phyloP scores from a whole-genome alignment of 1,140 invertebrate genomes.

The Bactericera cockerelli region DNA sequence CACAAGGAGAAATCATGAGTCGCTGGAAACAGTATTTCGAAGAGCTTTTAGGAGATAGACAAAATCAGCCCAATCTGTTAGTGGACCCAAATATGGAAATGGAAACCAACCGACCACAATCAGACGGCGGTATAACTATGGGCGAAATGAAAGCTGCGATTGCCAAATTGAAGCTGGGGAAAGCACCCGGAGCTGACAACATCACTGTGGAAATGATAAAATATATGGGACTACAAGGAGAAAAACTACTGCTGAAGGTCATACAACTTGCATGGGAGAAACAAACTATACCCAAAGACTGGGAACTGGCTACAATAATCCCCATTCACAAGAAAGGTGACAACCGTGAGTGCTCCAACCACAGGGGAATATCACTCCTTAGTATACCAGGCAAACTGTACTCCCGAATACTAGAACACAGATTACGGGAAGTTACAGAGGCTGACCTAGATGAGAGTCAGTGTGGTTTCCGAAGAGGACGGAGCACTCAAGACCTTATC shows the following conservation, averaged over 20 bases:
- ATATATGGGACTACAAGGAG: not conserved
- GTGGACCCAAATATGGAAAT: not conserved
- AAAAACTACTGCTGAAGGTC: not conserved
- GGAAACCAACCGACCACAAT: no score
- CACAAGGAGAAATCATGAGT: not conserved
- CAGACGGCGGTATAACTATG: not conserved
- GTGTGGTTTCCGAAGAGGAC: not conserved
- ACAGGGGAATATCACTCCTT: slow-evolving; percentile 21
- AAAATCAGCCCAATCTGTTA: not conserved
- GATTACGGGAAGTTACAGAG: not conserved
- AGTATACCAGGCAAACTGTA: slow-evolving; percentile 13
- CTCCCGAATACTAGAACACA: slow-evolving; percentile 8
- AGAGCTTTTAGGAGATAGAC: not conserved
- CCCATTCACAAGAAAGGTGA: slow-evolving; percentile 25
- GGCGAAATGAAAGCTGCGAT: not conserved
- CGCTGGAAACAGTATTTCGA: not conserved
- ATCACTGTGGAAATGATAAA: not conserved
- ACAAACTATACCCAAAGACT: slow-evolving; percentile 18
- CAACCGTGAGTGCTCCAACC: slow-evolving; percentile 20
- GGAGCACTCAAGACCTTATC: not conserved
- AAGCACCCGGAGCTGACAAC: not conserved
- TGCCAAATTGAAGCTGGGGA: not conserved
- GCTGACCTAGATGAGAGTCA: not conserved
- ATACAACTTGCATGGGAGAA: not conserved
- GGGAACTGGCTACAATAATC: slow-evolving; percentile 19